Evolutionary conservation across 2,888 invertebrate species (phyloP).

Genomic region (Leucozona laternaria): DNA sequence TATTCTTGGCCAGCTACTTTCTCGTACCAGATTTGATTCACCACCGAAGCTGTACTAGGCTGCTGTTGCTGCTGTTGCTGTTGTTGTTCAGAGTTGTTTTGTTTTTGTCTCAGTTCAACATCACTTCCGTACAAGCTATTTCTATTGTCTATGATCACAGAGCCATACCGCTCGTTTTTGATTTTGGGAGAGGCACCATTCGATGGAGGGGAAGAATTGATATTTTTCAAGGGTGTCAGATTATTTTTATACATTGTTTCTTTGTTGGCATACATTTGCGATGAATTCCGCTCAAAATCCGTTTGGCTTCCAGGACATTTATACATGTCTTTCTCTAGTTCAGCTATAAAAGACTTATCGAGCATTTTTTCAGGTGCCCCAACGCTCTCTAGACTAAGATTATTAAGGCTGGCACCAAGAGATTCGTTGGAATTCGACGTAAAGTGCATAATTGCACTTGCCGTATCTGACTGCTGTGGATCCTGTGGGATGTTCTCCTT

Average conservation of each 20-base stretch:
- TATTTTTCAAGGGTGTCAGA: slow-evolving; percentile 80
- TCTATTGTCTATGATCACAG: slow-evolving; percentile 62
- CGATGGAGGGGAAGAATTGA: slow-evolving; percentile 77
- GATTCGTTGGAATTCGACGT: slow-evolving; percentile 76
- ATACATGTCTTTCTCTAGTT: slow-evolving; percentile 87
- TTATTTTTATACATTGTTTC: slow-evolving; percentile 81
- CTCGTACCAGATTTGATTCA: slow-evolving; percentile 84
- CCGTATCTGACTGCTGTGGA: neutral
- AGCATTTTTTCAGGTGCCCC: slow-evolving; percentile 83
- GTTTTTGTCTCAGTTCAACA: slow-evolving; percentile 77
- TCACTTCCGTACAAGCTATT: slow-evolving; percentile 69
- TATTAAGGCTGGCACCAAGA: slow-evolving; percentile 80
- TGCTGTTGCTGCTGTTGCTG: slow-evolving; percentile 64
- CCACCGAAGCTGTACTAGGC: slow-evolving; percentile 54
- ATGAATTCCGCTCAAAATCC: slow-evolving; percentile 82
- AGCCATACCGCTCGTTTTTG: slow-evolving; percentile 76
- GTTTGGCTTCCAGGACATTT: slow-evolving; percentile 79
- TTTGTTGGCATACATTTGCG: slow-evolving; percentile 81
- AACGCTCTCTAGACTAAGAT: slow-evolving; percentile 79
- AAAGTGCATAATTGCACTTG: slow-evolving; percentile 59
- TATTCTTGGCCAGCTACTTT: slow-evolving; percentile 79
- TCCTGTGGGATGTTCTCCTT: slow-evolving; percentile 81
- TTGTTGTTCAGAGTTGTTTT: slow-evolving; percentile 80
- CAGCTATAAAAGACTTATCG: slow-evolving; percentile 86
- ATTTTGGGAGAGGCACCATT: slow-evolving; percentile 78